Base-by-base conservation (phyloP, 1,140 invertebrate genomes). In the Heliconius eleuchia region DNA sequence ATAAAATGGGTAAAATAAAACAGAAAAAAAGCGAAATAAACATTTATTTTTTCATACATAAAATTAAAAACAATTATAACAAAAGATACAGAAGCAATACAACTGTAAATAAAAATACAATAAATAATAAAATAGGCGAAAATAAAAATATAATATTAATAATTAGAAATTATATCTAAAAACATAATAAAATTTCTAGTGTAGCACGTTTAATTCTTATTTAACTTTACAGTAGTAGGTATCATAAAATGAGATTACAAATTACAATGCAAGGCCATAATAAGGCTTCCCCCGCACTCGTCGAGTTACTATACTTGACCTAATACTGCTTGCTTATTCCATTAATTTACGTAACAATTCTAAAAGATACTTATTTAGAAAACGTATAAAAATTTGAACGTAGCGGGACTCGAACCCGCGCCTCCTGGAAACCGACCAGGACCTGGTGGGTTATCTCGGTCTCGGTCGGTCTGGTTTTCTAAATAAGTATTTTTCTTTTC, bases 181-280 rank as follows among this genome's bases (percentile, higher is more conserved):
- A 30, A 30, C 3, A 66, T 66, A 66, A 66, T 30, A 30, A 66
- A 30, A 66, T 3, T 23, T 23, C 60, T 66, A 23, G 34, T 37
- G 27, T 71, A 37, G 13, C 39, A 37, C 16, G n/a, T 37, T 77
- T 71, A 71, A 77, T 77, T 70, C 23, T 23, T 72, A 70, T 76
- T 80, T 60, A 72, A 76, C 66, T 71, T 75, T 50, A n/a, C 34
- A 73, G 70, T 75, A 77, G 71, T 73, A 60, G 13, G 76, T 75
- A 81, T 55, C 86, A 79, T 46, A 74, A 88, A 91, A 92, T 89
- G 84, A 84, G 91, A 91, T 92, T 92, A 92, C 83, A 86, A 81
- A 91, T 92, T 92, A 92, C 83, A 86, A 80, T 82, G 85, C 86
- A 88, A 91, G 90, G 90, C 85, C 84, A 81, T 91, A 16, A 30